phyloP scores from a whole-genome alignment of 2,797 vertebrate genomes.

The Spinus olivaceus region DNA sequence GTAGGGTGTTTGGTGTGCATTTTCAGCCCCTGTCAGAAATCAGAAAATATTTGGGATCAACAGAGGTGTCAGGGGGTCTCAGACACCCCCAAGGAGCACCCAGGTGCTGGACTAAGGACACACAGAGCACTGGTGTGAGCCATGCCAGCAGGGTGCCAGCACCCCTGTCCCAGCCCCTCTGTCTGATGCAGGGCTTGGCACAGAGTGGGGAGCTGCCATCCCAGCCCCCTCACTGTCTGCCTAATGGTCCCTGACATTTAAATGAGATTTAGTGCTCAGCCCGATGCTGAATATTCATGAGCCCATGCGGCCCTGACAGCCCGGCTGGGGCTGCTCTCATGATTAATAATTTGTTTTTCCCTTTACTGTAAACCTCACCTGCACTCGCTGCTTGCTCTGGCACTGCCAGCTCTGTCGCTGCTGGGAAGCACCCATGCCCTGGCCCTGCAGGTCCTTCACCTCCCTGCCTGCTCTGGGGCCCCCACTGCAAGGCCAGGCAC shows the following conservation, averaged over 20 bases:
- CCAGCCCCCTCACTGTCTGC: slow-evolving; percentile 64
- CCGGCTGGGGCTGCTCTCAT: slow-evolving; percentile 68
- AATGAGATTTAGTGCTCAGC: slow-evolving; percentile 71
- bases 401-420: background rate
- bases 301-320: slow-evolving; percentile 67
- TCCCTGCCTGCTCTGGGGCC: background rate
- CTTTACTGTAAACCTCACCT: slow-evolving; percentile 70
- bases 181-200: background rate
- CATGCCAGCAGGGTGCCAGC: background rate
- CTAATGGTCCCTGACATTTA: slow-evolving; percentile 72
- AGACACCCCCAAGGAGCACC: background rate
- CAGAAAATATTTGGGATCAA: background rate
- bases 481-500: background rate
- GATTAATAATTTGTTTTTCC: slow-evolving; percentile 71
- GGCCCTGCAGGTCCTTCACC: background rate
- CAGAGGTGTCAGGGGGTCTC: background rate
- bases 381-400: background rate
- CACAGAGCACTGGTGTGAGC: accelerated
- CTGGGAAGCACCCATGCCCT: background rate
- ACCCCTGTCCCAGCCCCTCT: background rate
- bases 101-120: background rate
- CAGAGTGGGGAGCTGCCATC: background rate
- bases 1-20: background rate
- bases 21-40: background rate
- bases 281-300: slow-evolving; percentile 69